These are phyloP conservation scores for Spea bombifrons DNA, from an alignment of 2,113 vertebrate species.

Conservation along the genomic window DNA sequence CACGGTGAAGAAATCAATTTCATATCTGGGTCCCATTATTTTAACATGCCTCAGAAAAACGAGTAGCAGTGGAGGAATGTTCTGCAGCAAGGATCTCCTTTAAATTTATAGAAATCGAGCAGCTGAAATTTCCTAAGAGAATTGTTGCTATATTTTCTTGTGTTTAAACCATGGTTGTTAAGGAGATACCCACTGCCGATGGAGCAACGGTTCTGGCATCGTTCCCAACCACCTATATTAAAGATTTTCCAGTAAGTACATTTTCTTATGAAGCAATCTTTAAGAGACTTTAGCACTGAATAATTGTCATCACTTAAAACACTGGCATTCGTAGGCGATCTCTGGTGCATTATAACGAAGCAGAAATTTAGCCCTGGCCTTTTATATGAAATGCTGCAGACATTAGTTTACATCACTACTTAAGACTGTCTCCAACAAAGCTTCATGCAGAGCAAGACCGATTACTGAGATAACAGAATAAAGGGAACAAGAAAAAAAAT, in stretches of 20 bases:
- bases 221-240: constrained; percentile 38
- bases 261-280: constrained; percentile 38
- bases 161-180: constrained; percentile 5
- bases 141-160: neutral
- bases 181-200: constrained; percentile 1
- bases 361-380: constrained; percentile 13
- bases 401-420: neutral
- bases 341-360: constrained; percentile 24
- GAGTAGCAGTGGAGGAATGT: neutral
- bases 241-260: constrained; percentile 33
- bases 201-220: constrained; percentile 28
- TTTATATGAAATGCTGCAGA: constrained; percentile 22
- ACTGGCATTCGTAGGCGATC: constrained; percentile 17
- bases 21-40: constrained; percentile 6
- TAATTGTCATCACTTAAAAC: constrained; percentile 38
- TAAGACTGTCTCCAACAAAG: neutral
- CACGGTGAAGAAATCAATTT: neutral
- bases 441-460: neutral
- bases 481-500: neutral
- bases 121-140: neutral
- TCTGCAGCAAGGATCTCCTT: neutral
- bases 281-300: constrained; percentile 21
- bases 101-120: neutral
- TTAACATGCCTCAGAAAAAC: neutral
- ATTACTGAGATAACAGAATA: neutral